Evolutionary conservation across 2,888 invertebrate species (phyloP).

Genomic region (Phlogophora meticulosa): DNA sequence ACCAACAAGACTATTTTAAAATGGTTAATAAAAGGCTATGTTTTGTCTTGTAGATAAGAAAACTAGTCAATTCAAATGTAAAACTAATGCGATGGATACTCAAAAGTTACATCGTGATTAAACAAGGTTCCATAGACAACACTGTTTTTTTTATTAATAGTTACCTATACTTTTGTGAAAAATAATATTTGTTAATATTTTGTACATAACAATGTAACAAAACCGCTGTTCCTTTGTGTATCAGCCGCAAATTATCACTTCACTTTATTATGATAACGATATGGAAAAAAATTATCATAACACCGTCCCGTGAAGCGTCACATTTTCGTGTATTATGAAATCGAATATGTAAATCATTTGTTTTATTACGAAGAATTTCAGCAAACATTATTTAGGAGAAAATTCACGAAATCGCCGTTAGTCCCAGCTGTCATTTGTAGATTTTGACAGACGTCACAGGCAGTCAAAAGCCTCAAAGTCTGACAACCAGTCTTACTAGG

Average conservation of each 20-base stretch:
- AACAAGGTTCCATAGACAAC: slow-evolving; percentile 46
- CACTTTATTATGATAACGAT: slow-evolving; percentile 72
- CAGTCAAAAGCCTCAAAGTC: too few species aligned
- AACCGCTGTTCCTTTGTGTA: slow-evolving; percentile 57
- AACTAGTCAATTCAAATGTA: slow-evolving; percentile 27
- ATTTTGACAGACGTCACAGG: too few species aligned
- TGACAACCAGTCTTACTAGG: too few species aligned
- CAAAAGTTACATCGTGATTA: slow-evolving; percentile 53
- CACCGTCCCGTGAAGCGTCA: slow-evolving; percentile 40
- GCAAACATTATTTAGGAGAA: neutral
- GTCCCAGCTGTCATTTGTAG: too few species aligned
- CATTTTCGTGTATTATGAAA: slow-evolving; percentile 40
- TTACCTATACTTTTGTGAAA: slow-evolving; percentile 12
- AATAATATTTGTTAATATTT: slow-evolving; percentile 28
- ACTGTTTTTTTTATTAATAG: neutral
- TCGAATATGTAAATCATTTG: slow-evolving; percentile 42
- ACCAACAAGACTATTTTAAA: neutral
- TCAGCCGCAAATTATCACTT: slow-evolving; percentile 71
- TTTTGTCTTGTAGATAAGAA: slow-evolving; percentile 10
- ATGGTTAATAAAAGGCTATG: neutral
- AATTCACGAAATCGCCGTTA: neutral
- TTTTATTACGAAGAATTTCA: slow-evolving; percentile 16
- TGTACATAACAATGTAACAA: slow-evolving; percentile 40
- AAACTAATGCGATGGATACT: slow-evolving; percentile 62
- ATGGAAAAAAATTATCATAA: slow-evolving; percentile 69